These are phyloP conservation scores for Labeo catla DNA, from an alignment of 2,113 vertebrate species.

Conservation along the genomic window DNA sequence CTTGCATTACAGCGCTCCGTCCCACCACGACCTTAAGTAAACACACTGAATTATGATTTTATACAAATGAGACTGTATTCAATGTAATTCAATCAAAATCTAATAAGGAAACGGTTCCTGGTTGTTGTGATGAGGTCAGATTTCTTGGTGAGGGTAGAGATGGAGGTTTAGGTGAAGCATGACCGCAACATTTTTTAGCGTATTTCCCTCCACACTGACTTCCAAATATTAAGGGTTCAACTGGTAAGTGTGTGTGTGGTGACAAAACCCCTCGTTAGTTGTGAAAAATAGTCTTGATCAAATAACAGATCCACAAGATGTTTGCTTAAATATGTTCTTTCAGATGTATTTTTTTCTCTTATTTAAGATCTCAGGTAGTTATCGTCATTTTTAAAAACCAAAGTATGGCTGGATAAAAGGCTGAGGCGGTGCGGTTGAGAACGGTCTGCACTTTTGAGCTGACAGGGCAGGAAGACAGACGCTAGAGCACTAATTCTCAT, in stretches of 20 bases:
- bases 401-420: not conserved
- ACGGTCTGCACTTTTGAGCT: constrained; percentile 31
- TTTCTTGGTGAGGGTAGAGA: not conserved
- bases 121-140: not conserved
- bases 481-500: constrained; percentile 30
- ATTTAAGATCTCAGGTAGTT: not conserved
- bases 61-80: constrained; percentile 10
- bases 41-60: constrained; percentile 41
- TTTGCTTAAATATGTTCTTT: constrained; percentile 37
- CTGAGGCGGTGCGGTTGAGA: constrained; percentile 41
- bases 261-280: constrained; percentile 74
- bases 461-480: constrained; percentile 44
- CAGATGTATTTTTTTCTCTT: not conserved
- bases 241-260: constrained; percentile 49
- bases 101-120: constrained; percentile 19
- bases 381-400: not conserved
- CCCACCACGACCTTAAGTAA: constrained; percentile 5
- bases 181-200: not conserved
- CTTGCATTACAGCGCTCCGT: not conserved
- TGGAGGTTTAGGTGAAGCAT: constrained; percentile 13
- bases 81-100: constrained; percentile 26
- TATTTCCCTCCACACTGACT: not conserved
- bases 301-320: constrained; percentile 65
- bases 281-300: constrained; percentile 72
- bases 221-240: constrained; percentile 4